Evolutionary conservation across 1,140 invertebrate species (phyloP).

Genomic region (Ericerus pela): DNA sequence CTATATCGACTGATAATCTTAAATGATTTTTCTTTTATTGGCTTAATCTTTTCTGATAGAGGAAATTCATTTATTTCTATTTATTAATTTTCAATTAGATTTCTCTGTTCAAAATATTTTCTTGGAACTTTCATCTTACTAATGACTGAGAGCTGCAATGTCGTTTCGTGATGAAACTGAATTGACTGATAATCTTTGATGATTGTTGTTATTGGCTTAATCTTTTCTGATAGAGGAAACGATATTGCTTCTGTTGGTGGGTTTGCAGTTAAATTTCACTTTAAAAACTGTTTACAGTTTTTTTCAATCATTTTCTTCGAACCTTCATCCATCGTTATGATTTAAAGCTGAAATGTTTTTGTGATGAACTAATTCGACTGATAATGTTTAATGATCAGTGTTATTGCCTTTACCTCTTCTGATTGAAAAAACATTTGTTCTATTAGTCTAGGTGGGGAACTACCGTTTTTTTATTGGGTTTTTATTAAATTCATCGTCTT

Average conservation of each 20-base stretch:
- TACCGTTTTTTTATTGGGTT: too few relatives aligned
- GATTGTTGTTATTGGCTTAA: background rate
- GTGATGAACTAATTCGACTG: background rate
- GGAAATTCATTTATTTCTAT: too few relatives aligned
- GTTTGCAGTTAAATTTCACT: too few relatives aligned
- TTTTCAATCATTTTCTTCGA: background rate
- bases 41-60: background rate
- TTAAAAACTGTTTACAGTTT: background rate
- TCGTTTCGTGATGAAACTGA: background rate
- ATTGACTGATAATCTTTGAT: background rate
- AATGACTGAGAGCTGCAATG: too few relatives aligned
- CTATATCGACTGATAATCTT: background rate
- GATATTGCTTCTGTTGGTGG: too few relatives aligned
- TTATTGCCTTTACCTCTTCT: background rate
- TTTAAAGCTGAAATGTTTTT: background rate
- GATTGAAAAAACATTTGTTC: too few relatives aligned
- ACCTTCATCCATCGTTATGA: too few relatives aligned
- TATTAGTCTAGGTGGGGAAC: too few relatives aligned
- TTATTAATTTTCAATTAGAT: too few relatives aligned
- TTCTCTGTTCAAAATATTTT: too few relatives aligned
- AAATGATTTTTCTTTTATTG: constrained; percentile 1
- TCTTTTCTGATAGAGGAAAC: background rate
- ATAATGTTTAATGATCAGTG: background rate
- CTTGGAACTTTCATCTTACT: too few relatives aligned
- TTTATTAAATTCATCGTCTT: too few relatives aligned